phyloP scores from a whole-genome alignment of 2,888 invertebrate species.

The Uropetala carovei region DNA sequence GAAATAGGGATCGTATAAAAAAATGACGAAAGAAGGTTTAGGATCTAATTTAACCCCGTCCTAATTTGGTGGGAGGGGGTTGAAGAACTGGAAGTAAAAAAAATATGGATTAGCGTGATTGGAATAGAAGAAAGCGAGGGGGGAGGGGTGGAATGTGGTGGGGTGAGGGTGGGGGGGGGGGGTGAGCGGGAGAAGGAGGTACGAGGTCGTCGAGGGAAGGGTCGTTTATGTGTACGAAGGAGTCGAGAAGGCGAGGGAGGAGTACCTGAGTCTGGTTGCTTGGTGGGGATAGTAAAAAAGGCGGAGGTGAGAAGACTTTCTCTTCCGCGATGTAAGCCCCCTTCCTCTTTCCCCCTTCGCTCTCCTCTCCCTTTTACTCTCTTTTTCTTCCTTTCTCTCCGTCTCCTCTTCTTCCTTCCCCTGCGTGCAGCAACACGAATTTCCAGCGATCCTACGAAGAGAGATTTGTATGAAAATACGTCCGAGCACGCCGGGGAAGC shows the following conservation, averaged over 20 bases:
- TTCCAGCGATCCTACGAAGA: not conserved
- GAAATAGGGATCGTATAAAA: too few species aligned
- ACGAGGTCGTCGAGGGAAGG: not conserved
- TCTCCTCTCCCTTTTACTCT: constrained; percentile 17
- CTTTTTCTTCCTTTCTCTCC: not conserved
- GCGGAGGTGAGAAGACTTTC: constrained; percentile 59
- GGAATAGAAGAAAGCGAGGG: not conserved
- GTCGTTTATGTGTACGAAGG: not conserved
- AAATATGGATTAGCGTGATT: too few species aligned
- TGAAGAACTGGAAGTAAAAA: too few species aligned
- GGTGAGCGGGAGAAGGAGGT: not conserved
- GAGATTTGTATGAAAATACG: not conserved
- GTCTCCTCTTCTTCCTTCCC: not conserved
- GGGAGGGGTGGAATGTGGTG: not conserved
- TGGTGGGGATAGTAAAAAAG: not conserved
- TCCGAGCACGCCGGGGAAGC: constrained; percentile 42
- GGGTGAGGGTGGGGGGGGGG: not conserved
- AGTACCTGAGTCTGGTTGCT: not conserved
- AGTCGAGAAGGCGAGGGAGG: not conserved
- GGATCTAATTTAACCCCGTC: too few species aligned
- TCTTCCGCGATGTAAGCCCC: constrained; percentile 53
- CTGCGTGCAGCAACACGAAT: not conserved
- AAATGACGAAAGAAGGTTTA: too few species aligned
- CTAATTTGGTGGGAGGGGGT: too few species aligned
- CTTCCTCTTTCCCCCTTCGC: constrained; percentile 10